A percentile compares a stretch with the other conserved stretches of the same genome.
These are phyloP conservation scores for Portunus trituberculatus DNA, from an alignment of 1,140 invertebrate genomes.

Conservation along the genomic window DNA sequence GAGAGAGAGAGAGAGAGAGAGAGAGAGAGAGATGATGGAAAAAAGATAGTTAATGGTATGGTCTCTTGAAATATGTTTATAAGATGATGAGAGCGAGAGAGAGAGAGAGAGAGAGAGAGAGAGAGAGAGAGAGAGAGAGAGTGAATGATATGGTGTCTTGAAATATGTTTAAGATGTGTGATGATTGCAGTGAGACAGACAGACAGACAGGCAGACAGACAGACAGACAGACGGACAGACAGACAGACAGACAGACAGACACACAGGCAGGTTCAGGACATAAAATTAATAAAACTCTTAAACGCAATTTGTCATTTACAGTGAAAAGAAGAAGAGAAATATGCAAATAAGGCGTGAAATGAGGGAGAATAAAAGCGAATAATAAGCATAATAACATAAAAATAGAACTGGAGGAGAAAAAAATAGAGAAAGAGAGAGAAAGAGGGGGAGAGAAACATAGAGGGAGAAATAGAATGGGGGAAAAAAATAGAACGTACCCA, in stretches of 20 bases:
- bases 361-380: background rate
- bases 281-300: background rate
- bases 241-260: background rate
- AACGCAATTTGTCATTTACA: background rate
- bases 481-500: background rate
- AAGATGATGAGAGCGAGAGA: too few relatives aligned
- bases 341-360: background rate
- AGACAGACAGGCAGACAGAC: constrained; percentile 9
- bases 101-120: too few relatives aligned
- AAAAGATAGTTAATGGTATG: too few relatives aligned
- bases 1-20: constrained; percentile 23
- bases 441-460: background rate
- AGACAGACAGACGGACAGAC: background rate
- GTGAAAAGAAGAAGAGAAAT: background rate
- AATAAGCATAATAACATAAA: background rate
- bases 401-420: background rate
- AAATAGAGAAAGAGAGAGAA: background rate
- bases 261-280: background rate
- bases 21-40: background rate
- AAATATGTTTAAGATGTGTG: background rate
- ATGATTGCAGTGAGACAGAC: background rate
- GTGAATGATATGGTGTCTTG: background rate
- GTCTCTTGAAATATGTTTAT: too few relatives aligned
- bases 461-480: background rate
- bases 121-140: too few relatives aligned